Evolutionary conservation across 2,113 vertebrate genomes (phyloP), one percentile per base, ranked within the genome.

Genomic region (Myiozetetes cayanensis): DNA sequence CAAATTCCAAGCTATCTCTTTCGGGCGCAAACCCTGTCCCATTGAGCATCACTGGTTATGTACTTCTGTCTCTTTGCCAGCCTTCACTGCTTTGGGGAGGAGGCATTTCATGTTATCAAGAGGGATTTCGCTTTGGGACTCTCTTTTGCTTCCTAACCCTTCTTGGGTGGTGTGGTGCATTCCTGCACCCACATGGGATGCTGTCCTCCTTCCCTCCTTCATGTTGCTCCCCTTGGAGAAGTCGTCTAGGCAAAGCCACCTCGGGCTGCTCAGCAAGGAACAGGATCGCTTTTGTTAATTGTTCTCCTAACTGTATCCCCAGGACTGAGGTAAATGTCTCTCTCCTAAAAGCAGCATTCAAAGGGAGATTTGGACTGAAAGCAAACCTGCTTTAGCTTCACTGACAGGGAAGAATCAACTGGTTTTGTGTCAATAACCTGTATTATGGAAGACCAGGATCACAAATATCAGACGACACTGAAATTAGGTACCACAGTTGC

Each of bases 391-490:
- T 93, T 93, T 49, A 31, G 1, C 62, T 49, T 83, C 50, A 33
- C 2, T 53, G 63, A 30, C 47, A 77, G n/a, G 2, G 5, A 76
- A 70, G 25, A 80, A 88, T 67, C 0, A 3, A 50, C 37, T 61
- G 13, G 25, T 25, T 81, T 81, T 68, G 10, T 80, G 44, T 73
- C 74, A 88, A 21, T 73, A 73, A 43, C 50, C n/a, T 9, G 2
- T 70, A 14, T n/a, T 85, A 59, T 28, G 6, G 52, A 75, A 85
- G 56, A 68, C 24, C 17, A 58, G 15, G 46, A 68, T 91, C 44
- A 43, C 37, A 85, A 67, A n/a, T 30, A 76, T 70, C 63, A 86
- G 76, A 66, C 71, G 90, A 74, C 50, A 33, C 56, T 59, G 84
- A 78, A 80, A 86, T 85, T 80, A 83, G 73, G 55, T 21, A 77